Conservation (phyloP, 2,113 vertebrate species). For the Brachirus orientalis region DNA sequence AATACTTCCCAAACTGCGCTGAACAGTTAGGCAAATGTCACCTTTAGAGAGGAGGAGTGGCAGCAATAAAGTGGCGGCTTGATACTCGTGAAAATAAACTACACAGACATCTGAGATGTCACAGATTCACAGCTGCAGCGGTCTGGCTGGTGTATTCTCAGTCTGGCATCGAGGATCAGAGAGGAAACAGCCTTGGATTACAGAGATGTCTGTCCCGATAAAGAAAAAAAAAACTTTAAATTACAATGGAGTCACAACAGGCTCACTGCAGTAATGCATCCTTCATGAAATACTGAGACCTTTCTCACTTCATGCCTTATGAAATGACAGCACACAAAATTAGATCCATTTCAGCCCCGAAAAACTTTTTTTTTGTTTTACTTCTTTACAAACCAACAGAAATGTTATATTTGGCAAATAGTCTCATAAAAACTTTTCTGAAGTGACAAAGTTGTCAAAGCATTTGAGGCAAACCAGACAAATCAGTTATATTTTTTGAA, state of each 20-base stretch:
- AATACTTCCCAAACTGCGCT: conserved; percentile 64
- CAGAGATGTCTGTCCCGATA: conserved; percentile 48
- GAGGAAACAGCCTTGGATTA: conserved; percentile 52
- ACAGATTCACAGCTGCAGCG: conserved; percentile 13
- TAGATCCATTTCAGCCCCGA: background rate
- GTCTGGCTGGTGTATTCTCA: conserved; percentile 28
- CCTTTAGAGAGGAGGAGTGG: conserved; percentile 36
- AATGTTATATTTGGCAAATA: too few species aligned
- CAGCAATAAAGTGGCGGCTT: conserved; percentile 37
- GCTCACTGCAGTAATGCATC: background rate
- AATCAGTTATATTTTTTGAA: too few species aligned
- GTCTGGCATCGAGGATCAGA: conserved; percentile 40
- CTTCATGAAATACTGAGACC: conserved; percentile 4
- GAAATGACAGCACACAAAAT: conserved; percentile 26
- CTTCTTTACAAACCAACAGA: too few species aligned
- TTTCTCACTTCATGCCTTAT: background rate
- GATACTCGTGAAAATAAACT: conserved; percentile 31
- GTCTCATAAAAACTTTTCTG: too few species aligned
- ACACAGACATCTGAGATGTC: conserved; percentile 25
- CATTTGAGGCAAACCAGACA: too few species aligned
- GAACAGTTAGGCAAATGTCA: conserved; percentile 69
- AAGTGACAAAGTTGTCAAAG: too few species aligned
- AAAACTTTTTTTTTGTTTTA: background rate
- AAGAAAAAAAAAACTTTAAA: conserved; percentile 38
- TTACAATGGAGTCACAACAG: conserved; percentile 36